Evolutionary conservation across 2,888 invertebrate genomes (phyloP), one percentile per base, ranked within the genome.

Genomic region (Plebejus anna): DNA sequence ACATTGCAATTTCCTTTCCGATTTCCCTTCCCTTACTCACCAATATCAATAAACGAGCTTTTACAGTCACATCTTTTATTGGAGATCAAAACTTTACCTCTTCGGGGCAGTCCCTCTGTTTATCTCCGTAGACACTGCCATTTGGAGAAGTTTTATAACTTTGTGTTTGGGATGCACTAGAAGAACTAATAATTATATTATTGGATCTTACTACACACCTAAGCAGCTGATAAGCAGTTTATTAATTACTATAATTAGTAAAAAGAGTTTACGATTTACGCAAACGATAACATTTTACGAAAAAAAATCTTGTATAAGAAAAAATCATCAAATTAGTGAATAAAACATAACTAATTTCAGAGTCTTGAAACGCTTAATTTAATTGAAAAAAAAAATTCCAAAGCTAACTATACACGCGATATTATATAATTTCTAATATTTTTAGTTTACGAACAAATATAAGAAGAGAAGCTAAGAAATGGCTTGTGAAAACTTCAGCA

Each of bases 361-460:
- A 51, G 11, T 57, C 9, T 28, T 61, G 7, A 9, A 11, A 61
- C 6, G 7, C 28, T 28, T 28, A 61, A 28, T 61, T 9, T 28
- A 59, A 7, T 28, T 4, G 3, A 3, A 28, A 22, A 61, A 61
- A 22, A 7, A 9, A 28, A 61, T 22, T 61, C 28, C 7, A 59
- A 59, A 22, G 11, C 28, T 11, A 16, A 1, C 36, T 36, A 61
- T 59, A 61, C 5, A 66, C 13, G 11, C 13, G 32, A 66, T 32
- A 16, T 22, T n/a, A 1, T 22, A 11, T 11, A 1, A 47, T 47
- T 47, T 22, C 4, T 11, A 28, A 72, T 42, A 28, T 11, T 72
- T 72, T 72, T 47, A 72, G 47, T 47, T 72, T 32, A 16, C 72
- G 13, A 22, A 42, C 22, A 47, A 72, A 72, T 72, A 72, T 72